Evolutionary conservation across 2,888 invertebrate species (phyloP).

Genomic region (Conops quadrifasciatus): DNA sequence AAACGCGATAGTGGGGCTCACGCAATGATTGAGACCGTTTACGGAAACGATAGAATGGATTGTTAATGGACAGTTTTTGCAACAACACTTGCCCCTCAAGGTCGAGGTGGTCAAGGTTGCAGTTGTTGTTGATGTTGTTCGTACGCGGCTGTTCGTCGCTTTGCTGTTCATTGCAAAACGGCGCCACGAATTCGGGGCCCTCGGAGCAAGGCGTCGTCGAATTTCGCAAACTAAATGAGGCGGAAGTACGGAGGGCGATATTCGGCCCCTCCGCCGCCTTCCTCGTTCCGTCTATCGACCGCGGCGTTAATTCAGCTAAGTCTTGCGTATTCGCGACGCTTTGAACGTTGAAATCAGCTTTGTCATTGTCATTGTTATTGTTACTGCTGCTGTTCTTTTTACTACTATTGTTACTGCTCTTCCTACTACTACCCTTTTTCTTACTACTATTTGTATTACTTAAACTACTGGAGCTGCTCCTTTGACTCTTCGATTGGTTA

Average conservation of each 20-base stretch:
- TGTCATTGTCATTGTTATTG: conserved; percentile 35
- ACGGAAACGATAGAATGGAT: conserved; percentile 62
- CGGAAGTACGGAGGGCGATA: background rate
- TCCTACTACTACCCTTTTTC: conserved; percentile 40
- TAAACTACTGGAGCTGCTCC: conserved; percentile 46
- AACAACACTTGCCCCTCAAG: conserved; percentile 52
- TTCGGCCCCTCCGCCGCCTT: background rate
- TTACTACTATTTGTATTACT: conserved; percentile 39
- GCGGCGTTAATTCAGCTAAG: background rate
- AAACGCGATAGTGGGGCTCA: conserved; percentile 46
- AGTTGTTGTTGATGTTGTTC: background rate
- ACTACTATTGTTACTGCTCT: conserved; percentile 41
- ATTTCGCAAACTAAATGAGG: background rate
- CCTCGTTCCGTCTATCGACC: background rate
- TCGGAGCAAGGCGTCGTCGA: conserved; percentile 5
- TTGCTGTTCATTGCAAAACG: background rate
- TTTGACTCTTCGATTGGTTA: conserved; percentile 33
- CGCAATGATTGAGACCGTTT: conserved; percentile 60
- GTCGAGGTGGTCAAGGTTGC: conserved; percentile 31
- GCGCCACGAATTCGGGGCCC: background rate
- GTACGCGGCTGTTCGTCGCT: background rate
- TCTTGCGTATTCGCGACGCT: background rate
- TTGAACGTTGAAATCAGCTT: conserved; percentile 19
- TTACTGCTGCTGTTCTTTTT: conserved; percentile 41
- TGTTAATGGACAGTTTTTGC: conserved; percentile 58